These are phyloP conservation scores for Conomelus anceps DNA, from an alignment of 2,888 invertebrate genomes.

Conservation along the genomic window DNA sequence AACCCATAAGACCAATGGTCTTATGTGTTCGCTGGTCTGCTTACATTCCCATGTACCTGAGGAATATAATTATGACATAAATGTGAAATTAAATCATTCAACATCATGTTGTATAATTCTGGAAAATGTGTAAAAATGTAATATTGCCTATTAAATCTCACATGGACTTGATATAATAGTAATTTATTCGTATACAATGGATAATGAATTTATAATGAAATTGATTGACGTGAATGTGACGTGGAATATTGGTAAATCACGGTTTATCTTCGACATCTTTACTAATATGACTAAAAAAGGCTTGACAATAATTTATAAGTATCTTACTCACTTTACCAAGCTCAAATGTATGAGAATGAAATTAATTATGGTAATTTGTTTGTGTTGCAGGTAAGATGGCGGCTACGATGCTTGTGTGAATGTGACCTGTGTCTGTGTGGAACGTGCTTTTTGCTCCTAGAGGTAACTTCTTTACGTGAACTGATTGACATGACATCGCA, in stretches of 20 bases:
- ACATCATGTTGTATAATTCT: not conserved
- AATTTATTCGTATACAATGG: no score
- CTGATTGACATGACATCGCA: not conserved
- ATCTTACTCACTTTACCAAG: not conserved
- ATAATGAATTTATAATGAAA: no score
- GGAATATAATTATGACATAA: not conserved
- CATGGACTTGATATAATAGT: no score
- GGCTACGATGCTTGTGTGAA: no score
- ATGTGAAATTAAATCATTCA: not conserved
- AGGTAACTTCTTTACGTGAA: not conserved
- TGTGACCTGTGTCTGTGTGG: not conserved
- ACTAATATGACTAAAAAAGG: not conserved
- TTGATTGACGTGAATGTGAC: no score
- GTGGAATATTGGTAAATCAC: no score
- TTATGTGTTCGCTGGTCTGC: no score
- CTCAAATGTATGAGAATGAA: not conserved
- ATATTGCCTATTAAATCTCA: no score
- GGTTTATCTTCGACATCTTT: no score
- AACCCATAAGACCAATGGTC: no score
- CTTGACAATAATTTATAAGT: not conserved
- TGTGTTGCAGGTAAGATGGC: not conserved
- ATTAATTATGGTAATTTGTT: not conserved
- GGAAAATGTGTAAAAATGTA: no score
- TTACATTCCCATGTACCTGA: no score
- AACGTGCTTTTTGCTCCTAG: not conserved